Evolutionary conservation across 2,888 invertebrate species (phyloP), one percentile per base, ranked within the genome.

Genomic region (Adineta ricciae): DNA sequence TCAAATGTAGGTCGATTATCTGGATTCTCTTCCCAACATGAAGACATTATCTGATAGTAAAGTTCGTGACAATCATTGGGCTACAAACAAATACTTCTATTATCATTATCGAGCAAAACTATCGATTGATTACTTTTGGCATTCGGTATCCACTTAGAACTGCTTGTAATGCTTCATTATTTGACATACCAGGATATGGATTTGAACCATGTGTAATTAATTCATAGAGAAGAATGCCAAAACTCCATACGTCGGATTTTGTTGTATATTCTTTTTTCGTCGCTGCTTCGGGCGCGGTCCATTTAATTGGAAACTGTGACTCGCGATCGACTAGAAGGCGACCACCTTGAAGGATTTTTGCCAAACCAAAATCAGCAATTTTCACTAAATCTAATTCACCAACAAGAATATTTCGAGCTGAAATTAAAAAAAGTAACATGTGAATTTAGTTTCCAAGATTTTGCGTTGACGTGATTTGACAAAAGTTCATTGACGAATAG

Each of bases 331-430:
- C 78, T n/a, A 78, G 3, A 14, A 78, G 41, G n/a, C 78, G 78
- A 14, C 78, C 78, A 90, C 97, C 97, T 91, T 97, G 96, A 88
- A 99, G 96, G 83, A 98, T 95, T 87, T 98, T 93, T 8, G 99
- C 98, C 87, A 99, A 92, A 84, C 98, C 99, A 90, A 99, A 99
- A 92, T 99, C 99, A 91, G 96, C 95, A 87, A 94, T 93, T 92
- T 96, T 95, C 86, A 94, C 95, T 50, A 88, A 87, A 86, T 89
- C 88, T 19, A 73, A 16, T 83, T 91, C 90, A 14, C 91, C 90
- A 78, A 92, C 91, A 24, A 92, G 88, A 72, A 92, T 90, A 87
- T 92, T 92, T 83, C 91, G 87, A 2, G 91, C 91, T 7, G n/a
- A 9, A 41, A n/a, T 36, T 8, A 24, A 38, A 41, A 78, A 11